A percentile compares a stretch with the other conserved stretches of the same genome.
Conservation (phyloP, 2,888 invertebrate genomes). For the Xestobium rufovillosum region DNA sequence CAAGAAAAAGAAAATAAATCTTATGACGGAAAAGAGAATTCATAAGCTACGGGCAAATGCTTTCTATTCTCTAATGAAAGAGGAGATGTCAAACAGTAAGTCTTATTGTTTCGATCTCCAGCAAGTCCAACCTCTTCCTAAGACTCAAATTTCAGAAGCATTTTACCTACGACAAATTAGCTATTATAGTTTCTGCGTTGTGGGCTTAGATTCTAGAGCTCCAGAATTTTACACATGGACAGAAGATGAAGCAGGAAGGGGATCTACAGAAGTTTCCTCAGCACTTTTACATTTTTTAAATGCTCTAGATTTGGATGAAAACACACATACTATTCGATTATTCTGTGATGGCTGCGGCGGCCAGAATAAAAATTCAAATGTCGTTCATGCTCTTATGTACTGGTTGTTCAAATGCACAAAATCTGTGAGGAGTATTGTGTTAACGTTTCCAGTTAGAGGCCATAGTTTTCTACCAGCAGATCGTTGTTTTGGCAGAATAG, state of each 20-base stretch:
- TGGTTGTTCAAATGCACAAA: too few relatives aligned
- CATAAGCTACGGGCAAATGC: conserved; percentile 18
- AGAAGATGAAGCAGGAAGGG: conserved; percentile 23
- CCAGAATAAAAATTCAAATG: conserved; percentile 25
- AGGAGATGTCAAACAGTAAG: conserved; percentile 9
- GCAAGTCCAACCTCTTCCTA: too few relatives aligned
- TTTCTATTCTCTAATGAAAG: conserved; percentile 18
- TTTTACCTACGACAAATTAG: conserved; percentile 20
- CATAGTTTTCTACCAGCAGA: too few relatives aligned
- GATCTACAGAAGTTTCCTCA: conserved; percentile 17
- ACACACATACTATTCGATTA: conserved; percentile 20
- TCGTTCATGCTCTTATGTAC: conserved; percentile 17
- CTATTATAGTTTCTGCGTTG: conserved; percentile 22
- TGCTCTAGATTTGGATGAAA: conserved; percentile 11
- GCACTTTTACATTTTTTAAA: conserved; percentile 15
- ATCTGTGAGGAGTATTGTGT: too few relatives aligned
- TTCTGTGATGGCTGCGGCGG: conserved; percentile 28
- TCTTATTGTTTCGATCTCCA: conserved; percentile 8
- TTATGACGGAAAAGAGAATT: conserved; percentile 13
- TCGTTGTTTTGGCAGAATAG: too few relatives aligned
- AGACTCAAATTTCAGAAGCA: too few relatives aligned
- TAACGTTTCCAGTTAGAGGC: too few relatives aligned
- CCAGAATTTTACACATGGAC: conserved; percentile 24
- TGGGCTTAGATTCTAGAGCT: conserved; percentile 24
- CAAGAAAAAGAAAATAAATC: conserved; percentile 11